These are phyloP conservation scores for Adelges cooleyi DNA, from an alignment of 1,140 invertebrate genomes.

Conservation along the genomic window DNA sequence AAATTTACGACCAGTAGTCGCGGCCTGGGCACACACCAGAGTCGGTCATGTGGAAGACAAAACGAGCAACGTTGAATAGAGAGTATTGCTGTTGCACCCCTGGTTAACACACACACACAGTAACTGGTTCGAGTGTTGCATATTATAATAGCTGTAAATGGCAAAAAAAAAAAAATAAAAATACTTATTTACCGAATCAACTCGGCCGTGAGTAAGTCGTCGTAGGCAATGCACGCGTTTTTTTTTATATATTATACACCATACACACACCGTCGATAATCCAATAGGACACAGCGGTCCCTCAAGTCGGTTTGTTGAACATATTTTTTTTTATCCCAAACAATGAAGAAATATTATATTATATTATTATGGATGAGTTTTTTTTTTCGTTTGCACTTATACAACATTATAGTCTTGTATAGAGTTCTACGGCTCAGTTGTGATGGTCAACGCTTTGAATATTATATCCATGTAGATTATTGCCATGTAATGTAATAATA, in stretches of 20 bases:
- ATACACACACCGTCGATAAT: conserved; percentile 22
- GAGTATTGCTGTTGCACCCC: too few relatives aligned
- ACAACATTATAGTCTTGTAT: too few relatives aligned
- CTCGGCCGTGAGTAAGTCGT: conserved; percentile 22
- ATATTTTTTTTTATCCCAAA: conserved; percentile 6
- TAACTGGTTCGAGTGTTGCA: conserved; percentile 14
- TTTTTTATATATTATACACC: too few relatives aligned
- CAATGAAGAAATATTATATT: neutral
- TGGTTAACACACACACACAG: neutral
- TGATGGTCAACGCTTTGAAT: too few relatives aligned
- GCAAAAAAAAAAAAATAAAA: neutral
- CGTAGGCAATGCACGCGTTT: neutral
- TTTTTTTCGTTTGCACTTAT: too few relatives aligned
- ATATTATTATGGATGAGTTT: too few relatives aligned
- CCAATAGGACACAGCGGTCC: conserved; percentile 28
- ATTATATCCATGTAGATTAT: too few relatives aligned
- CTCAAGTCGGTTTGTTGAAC: conserved; percentile 27
- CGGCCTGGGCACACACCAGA: neutral
- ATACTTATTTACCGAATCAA: conserved; percentile 27
- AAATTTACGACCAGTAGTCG: conserved; percentile 12
- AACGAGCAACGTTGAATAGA: neutral
- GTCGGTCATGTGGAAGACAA: conserved; percentile 4
- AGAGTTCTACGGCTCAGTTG: too few relatives aligned
- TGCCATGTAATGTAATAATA: too few relatives aligned
- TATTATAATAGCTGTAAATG: neutral